These are phyloP conservation scores for Montifringilla adamsi DNA, from an alignment of 2,113 vertebrate species.

Conservation along the genomic window DNA sequence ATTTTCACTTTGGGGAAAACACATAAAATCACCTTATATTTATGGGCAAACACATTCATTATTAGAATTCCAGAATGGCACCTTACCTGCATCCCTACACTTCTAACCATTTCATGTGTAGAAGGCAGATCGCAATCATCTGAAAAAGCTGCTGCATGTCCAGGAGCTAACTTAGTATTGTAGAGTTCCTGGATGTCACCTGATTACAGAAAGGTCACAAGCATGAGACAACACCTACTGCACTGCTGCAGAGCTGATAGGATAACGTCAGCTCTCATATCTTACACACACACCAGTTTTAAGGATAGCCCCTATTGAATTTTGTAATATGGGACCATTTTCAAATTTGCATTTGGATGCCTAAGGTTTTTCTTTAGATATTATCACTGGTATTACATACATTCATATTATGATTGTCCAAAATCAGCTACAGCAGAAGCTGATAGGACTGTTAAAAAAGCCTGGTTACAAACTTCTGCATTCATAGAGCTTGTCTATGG, in stretches of 20 bases:
- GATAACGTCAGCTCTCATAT: not conserved
- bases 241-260: not conserved
- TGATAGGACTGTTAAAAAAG: rapidly evolving
- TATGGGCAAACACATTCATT: not conserved
- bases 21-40: not conserved
- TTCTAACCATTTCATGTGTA: constrained; percentile 87
- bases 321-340: not conserved
- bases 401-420: not conserved
- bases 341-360: not conserved
- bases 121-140: constrained; percentile 90
- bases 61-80: not conserved
- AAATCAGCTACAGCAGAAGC: not conserved
- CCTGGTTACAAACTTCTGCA: not conserved
- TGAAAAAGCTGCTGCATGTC: constrained; percentile 93
- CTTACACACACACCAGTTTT: not conserved
- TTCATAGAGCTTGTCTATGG: not conserved
- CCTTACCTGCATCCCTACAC: constrained; percentile 92
- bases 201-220: constrained; percentile 51
- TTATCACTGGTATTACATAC: not conserved
- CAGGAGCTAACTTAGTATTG: constrained; percentile 76
- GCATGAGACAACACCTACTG: not conserved
- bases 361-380: not conserved
- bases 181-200: constrained; percentile 92
- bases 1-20: not conserved
- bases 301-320: not conserved